Evolutionary conservation across 2,888 invertebrate species (phyloP).

Genomic region (Eupeodes luniger): DNA sequence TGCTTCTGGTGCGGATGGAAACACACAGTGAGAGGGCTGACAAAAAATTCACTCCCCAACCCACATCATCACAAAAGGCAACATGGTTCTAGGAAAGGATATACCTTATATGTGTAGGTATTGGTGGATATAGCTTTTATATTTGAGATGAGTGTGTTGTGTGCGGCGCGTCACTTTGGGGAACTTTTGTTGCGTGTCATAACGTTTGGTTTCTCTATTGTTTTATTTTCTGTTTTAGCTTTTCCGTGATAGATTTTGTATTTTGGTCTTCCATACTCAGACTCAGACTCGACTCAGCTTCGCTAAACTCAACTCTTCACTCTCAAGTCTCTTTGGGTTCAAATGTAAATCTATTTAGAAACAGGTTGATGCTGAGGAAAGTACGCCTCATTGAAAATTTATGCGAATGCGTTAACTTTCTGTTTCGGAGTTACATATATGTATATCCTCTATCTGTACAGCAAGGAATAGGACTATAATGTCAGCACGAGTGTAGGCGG

Average conservation of each 20-base stretch:
- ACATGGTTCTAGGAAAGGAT: constrained; percentile 35
- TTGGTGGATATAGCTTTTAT: constrained; percentile 26
- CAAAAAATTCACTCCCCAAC: not conserved
- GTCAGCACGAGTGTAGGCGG: constrained; percentile 23
- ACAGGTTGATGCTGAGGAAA: constrained; percentile 24
- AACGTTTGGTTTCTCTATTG: constrained; percentile 68
- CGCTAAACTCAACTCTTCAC: too few relatives aligned
- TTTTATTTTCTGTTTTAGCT: constrained; percentile 14
- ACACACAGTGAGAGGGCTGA: constrained; percentile 17
- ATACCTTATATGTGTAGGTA: constrained; percentile 11
- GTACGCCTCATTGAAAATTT: constrained; percentile 79
- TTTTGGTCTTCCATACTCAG: constrained; percentile 9
- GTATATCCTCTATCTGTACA: too few relatives aligned
- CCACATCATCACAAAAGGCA: constrained; percentile 10
- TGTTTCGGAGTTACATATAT: constrained; percentile 7
- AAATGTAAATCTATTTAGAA: constrained; percentile 59
- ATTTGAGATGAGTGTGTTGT: constrained; percentile 14
- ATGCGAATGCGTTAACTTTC: constrained; percentile 79
- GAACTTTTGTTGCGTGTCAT: constrained; percentile 77
- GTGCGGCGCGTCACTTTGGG: constrained; percentile 54
- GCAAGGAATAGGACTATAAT: not conserved
- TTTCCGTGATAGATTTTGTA: constrained; percentile 19
- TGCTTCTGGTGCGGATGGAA: constrained; percentile 65
- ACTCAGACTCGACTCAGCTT: not conserved
- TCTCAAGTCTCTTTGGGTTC: constrained; percentile 3